These are phyloP conservation scores for Bovichtus diacanthus DNA, from an alignment of 2,797 vertebrate genomes.

Conservation along the genomic window DNA sequence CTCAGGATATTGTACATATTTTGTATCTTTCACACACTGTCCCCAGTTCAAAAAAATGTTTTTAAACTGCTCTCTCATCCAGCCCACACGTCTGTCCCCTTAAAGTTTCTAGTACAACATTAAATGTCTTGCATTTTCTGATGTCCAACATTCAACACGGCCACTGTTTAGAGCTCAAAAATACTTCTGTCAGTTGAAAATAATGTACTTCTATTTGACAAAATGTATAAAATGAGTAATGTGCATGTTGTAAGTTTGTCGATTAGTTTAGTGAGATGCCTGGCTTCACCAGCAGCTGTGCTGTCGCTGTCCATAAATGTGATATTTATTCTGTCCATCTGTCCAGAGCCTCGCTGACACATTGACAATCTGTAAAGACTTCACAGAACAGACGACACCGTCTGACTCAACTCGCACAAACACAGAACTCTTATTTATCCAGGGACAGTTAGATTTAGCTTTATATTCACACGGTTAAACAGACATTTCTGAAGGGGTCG, in stretches of 20 bases:
- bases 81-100: background rate
- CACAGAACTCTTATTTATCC: conserved; percentile 22
- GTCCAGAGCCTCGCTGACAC: conserved; percentile 53
- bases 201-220: background rate
- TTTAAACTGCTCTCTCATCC: too few relatives aligned
- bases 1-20: background rate
- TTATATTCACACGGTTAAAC: background rate
- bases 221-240: background rate
- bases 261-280: background rate
- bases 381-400: conserved; percentile 54
- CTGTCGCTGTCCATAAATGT: conserved; percentile 27
- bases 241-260: background rate
- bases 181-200: background rate
- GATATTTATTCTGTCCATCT: conserved; percentile 64
- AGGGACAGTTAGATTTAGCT: background rate
- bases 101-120: background rate
- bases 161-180: background rate
- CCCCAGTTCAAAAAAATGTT: too few relatives aligned
- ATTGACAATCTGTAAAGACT: conserved; percentile 60
- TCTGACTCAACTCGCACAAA: conserved; percentile 52
- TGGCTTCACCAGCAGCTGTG: conserved; percentile 25
- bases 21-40: background rate
- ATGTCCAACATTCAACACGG: background rate
- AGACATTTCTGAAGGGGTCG: background rate
- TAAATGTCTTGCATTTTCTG: background rate